A percentile compares a stretch with the other conserved stretches of the same genome.
These are phyloP conservation scores for Oreochromis niloticus DNA, from an alignment of 2,113 vertebrate species.

Conservation along the genomic window DNA sequence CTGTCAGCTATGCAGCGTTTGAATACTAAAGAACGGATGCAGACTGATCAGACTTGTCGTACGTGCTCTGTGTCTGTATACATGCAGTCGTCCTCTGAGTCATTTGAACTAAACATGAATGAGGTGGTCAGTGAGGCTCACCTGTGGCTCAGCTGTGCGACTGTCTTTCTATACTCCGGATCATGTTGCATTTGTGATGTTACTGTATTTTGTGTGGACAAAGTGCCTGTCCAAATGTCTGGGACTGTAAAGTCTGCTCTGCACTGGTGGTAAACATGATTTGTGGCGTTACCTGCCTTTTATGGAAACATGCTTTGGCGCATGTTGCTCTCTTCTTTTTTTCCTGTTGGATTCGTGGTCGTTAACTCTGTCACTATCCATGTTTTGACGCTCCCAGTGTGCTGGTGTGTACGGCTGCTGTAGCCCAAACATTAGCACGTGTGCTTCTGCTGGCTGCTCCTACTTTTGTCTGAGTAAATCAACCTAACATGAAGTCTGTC, in stretches of 20 bases:
- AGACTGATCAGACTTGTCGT: not conserved
- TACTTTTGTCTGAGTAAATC: not conserved
- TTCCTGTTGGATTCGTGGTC: not conserved
- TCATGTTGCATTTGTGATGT: not conserved
- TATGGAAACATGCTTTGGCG: not conserved
- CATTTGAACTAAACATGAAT: not conserved
- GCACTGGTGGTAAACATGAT: not conserved
- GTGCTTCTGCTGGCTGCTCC: not conserved
- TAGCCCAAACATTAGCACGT: not conserved
- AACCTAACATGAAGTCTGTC: not conserved
- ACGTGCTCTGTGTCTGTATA: not conserved
- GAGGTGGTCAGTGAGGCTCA: not conserved
- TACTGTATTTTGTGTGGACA: not conserved
- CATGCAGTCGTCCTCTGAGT: not conserved
- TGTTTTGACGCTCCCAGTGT: not conserved
- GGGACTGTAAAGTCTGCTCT: not conserved
- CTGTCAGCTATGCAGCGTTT: not conserved
- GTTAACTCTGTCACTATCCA: not conserved
- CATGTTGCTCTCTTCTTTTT: fast-evolving
- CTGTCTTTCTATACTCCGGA: not conserved
- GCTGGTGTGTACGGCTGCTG: not conserved
- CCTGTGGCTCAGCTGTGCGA: not conserved
- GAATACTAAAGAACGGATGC: not conserved
- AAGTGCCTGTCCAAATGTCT: not conserved
- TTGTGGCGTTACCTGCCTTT: not conserved